These are phyloP conservation scores for Drosophila robusta DNA, from an alignment of 2,888 invertebrate species.

Conservation along the genomic window DNA sequence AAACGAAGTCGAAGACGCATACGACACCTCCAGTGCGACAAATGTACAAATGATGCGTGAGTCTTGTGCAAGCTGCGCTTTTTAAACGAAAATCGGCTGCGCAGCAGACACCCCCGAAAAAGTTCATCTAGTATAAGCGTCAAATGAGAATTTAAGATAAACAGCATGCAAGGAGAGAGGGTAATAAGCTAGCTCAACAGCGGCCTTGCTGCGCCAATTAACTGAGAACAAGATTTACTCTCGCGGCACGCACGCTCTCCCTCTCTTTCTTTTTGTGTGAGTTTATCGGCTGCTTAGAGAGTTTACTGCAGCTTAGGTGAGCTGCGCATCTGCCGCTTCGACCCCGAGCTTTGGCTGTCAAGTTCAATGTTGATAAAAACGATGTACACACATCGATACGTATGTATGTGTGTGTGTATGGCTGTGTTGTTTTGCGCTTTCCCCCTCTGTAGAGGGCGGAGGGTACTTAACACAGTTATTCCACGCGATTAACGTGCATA, in stretches of 20 bases:
- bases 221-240: constrained; percentile 9
- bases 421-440: neutral
- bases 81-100: constrained; percentile 34
- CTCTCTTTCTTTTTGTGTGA: neutral
- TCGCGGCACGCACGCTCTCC: constrained; percentile 1
- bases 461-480: neutral
- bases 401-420: neutral
- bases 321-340: constrained; percentile 28
- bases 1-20: constrained; percentile 10
- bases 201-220: constrained; percentile 21
- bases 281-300: constrained; percentile 13
- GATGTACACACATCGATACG: neutral
- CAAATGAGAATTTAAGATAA: constrained; percentile 16
- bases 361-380: constrained; percentile 48
- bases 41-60: constrained; percentile 57
- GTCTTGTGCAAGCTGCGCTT: constrained; percentile 56
- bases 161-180: neutral
- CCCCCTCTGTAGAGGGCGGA: neutral
- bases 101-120: neutral
- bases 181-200: neutral
- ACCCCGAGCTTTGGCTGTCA: constrained; percentile 26
- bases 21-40: constrained; percentile 51
- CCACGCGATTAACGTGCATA: neutral
- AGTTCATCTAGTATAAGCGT: constrained; percentile 14
- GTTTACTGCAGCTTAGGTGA: constrained; percentile 15